phyloP scores from a whole-genome alignment of 2,797 vertebrate species.

The Labroides dimidiatus region DNA sequence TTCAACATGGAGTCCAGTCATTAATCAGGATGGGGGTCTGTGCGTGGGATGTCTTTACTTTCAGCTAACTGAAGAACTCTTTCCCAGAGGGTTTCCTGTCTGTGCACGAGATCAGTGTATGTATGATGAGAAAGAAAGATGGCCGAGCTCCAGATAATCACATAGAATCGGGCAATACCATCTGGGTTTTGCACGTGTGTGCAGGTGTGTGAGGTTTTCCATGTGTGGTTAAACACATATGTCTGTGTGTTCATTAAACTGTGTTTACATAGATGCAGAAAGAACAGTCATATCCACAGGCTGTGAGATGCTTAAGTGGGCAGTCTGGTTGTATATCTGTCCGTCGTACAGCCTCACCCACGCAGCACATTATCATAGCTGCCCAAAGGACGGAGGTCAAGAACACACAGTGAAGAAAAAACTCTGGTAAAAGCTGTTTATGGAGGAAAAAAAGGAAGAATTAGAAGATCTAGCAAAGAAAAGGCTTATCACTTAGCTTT shows the following conservation, averaged over 20 bases:
- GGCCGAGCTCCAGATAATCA: neutral
- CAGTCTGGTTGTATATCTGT: slow-evolving; percentile 46
- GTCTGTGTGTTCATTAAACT: slow-evolving; percentile 11
- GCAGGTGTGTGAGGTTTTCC: neutral
- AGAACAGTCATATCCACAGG: slow-evolving; percentile 54
- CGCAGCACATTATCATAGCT: slow-evolving; percentile 59
- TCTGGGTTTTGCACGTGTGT: slow-evolving; percentile 9
- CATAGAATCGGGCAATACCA: slow-evolving; percentile 6
- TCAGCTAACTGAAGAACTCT: slow-evolving; percentile 75
- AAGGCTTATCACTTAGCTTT: neutral
- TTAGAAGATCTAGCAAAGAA: slow-evolving; percentile 10
- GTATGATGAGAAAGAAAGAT: slow-evolving; percentile 1
- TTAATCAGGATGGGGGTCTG: slow-evolving; percentile 77
- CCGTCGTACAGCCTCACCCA: slow-evolving; percentile 56
- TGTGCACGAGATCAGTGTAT: slow-evolving; percentile 21
- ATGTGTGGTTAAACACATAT: neutral
- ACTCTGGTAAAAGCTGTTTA: slow-evolving; percentile 18
- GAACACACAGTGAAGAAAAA: slow-evolving; percentile 36
- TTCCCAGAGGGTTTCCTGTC: slow-evolving; percentile 49
- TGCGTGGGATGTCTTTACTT: slow-evolving; percentile 81
- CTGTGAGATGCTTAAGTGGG: slow-evolving; percentile 56
- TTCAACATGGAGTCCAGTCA: slow-evolving; percentile 75
- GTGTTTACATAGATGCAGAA: slow-evolving; percentile 8
- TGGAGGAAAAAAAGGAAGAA: slow-evolving; percentile 1
- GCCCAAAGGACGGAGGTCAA: slow-evolving; percentile 60